phyloP scores from a whole-genome alignment of 2,888 invertebrate genomes.

The Cosmopolites sordidus region DNA sequence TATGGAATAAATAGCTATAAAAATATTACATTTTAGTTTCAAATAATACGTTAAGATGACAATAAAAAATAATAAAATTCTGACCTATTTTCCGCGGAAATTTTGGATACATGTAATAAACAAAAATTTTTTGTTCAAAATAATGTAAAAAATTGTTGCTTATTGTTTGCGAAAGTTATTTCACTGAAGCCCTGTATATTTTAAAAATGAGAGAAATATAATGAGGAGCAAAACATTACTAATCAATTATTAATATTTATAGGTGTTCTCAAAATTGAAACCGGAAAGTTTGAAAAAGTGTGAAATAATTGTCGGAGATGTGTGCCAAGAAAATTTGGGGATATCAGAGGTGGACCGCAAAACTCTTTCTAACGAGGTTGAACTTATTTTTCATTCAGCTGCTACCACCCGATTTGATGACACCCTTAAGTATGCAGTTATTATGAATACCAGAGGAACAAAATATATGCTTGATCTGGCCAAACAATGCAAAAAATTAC shows the following conservation, averaged over 20 bases:
- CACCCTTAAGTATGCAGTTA: constrained; percentile 57
- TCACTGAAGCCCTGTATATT: no score
- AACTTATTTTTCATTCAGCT: constrained; percentile 66
- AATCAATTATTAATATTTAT: constrained; percentile 31
- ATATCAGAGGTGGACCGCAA: constrained; percentile 49
- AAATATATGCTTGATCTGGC: constrained; percentile 40
- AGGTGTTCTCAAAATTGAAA: constrained; percentile 74
- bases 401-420: constrained; percentile 71
- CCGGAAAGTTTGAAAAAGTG: constrained; percentile 54
- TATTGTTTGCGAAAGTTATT: no score
- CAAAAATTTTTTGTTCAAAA: no score
- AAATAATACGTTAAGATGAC: no score
- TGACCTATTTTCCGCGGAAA: no score
- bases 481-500: constrained; percentile 38
- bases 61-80: no score
- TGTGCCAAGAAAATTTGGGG: constrained; percentile 48
- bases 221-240: no score
- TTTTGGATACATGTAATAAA: no score
- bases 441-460: constrained; percentile 57
- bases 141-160: no score
- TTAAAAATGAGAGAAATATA: no score
- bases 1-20: no score
- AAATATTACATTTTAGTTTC: no score
- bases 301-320: constrained; percentile 52
- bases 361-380: constrained; percentile 51